Evolutionary conservation across 2,797 vertebrate species (phyloP).

Genomic region (Coccyzus lansbergi): DNA sequence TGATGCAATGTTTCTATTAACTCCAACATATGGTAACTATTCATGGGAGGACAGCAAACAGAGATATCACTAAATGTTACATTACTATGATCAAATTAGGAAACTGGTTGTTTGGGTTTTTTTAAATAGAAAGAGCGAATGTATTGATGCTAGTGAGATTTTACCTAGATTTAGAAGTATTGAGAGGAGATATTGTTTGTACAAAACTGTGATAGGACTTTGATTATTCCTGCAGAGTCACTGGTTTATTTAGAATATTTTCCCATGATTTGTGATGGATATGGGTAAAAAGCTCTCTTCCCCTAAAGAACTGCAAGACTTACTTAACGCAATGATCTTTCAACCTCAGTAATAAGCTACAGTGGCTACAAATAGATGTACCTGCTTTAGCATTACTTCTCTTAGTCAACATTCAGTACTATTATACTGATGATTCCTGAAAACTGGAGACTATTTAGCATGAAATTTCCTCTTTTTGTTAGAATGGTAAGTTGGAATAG

Average conservation of each 20-base stretch:
- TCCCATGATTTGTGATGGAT: background rate
- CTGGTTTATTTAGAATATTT: background rate
- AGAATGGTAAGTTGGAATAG: background rate
- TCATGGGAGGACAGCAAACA: slow-evolving; percentile 35
- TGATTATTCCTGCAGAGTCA: background rate
- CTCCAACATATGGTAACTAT: slow-evolving; percentile 33
- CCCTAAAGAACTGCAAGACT: background rate
- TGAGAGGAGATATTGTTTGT: background rate
- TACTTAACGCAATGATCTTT: background rate
- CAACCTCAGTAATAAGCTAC: background rate
- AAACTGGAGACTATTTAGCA: background rate
- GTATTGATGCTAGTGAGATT: background rate
- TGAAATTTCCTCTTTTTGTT: background rate
- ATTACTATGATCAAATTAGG: background rate
- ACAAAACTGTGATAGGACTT: background rate
- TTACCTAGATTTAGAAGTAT: background rate
- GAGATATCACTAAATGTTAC: background rate
- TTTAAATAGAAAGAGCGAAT: background rate
- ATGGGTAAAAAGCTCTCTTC: background rate
- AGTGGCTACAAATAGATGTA: background rate
- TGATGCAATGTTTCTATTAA: slow-evolving; percentile 66
- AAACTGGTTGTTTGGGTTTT: background rate
- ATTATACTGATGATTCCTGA: background rate
- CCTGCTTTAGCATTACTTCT: background rate
- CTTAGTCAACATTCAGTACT: background rate